A percentile compares a stretch with the other conserved stretches of the same genome.
Evolutionary conservation across 2,797 vertebrate genomes (phyloP).

Genomic region (Alosa sapidissima): DNA sequence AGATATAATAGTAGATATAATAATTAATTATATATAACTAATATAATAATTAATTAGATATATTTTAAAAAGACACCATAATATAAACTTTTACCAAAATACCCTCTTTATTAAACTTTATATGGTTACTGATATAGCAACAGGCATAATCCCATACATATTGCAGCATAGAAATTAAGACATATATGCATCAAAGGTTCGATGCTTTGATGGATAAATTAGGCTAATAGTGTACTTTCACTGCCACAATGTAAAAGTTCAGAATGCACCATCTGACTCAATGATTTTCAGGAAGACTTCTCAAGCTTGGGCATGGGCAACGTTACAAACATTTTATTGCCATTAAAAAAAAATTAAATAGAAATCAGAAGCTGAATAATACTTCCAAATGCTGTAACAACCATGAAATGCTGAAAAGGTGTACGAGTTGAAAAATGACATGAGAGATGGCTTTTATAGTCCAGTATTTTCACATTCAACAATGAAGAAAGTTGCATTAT

Average conservation of each 20-base stretch:
- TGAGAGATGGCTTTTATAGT: neutral
- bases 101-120: slow-evolving; percentile 15
- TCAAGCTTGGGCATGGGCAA: slow-evolving; percentile 4
- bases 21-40: too few species aligned
- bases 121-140: neutral
- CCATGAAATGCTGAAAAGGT: neutral
- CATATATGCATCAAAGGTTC: neutral
- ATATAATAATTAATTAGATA: too few species aligned
- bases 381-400: neutral
- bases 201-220: neutral
- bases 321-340: neutral
- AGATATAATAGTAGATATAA: too few species aligned
- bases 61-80: neutral
- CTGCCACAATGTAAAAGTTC: neutral
- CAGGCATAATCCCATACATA: slow-evolving; percentile 17
- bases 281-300: neutral
- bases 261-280: slow-evolving; percentile 1
- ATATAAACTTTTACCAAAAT: slow-evolving; percentile 21
- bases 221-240: neutral
- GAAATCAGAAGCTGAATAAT: neutral
- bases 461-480: neutral
- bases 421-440: neutral
- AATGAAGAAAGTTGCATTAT: neutral
- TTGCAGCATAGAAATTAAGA: neutral
- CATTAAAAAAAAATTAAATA: neutral